Base-by-base conservation (phyloP, 2,113 vertebrate species). In the Arenaria interpres region DNA sequence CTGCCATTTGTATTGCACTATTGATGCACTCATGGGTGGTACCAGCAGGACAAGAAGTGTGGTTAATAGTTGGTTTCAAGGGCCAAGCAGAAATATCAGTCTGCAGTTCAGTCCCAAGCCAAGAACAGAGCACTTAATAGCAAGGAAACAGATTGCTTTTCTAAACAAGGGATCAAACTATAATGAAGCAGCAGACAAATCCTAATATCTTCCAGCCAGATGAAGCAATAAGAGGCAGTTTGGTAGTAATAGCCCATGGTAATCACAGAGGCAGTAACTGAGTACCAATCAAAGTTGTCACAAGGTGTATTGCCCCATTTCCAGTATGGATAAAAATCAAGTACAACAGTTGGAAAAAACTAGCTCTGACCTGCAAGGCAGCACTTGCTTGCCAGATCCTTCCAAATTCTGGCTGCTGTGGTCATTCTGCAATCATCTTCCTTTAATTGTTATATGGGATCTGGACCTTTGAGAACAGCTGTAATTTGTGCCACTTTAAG, bases 21-120 rank as follows among this genome's bases (percentile, higher is more conserved):
- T 83, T 95, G 96, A 95, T 85, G 94, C 78, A 45, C 93, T 95
- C 78, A 75, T 94, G 95, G 94, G 91, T 97, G 95, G 94, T 95
- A 97, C 89, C 94, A 96, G 95, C 94, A 83, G 92, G 95, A 91
- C 57, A 46, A 95, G 89, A 74, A 91, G 91, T 89, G 95, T 92
- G 94, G 91, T 96, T 91, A 93, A 91, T 53, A 69, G 77, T 2
- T 94, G 96, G 93, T 77, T 97, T 93, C 79, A 68, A 87, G 92
- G 81, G 87, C 89, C 94, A 85, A 96, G 39, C 56, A 97, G 95
- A 97, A 96, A 92, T 94, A 96, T 91, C 90, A 93, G 90, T 74
- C 93, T 96, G 89, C 77, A 87, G 54, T n/a, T 94, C 66, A 63
- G 71, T 59, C 46, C 25, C 37, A 43, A 72, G 87, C 86, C 94